These are phyloP conservation scores for Triops longicaudatus DNA, from an alignment of 1,140 invertebrate genomes.

Conservation along the genomic window DNA sequence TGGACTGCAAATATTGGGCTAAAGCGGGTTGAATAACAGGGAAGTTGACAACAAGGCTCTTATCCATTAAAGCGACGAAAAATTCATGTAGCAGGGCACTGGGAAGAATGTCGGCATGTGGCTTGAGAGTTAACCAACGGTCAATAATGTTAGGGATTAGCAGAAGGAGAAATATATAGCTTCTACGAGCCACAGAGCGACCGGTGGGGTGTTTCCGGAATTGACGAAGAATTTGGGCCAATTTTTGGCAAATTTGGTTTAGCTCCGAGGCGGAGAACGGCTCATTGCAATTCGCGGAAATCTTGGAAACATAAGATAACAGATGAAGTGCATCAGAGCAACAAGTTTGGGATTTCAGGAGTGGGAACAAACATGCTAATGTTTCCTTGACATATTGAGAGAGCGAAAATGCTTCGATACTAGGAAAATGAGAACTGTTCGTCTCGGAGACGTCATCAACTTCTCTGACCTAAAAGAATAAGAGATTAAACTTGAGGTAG, in stretches of 20 bases:
- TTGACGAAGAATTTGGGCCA: background rate
- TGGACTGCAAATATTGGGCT: background rate
- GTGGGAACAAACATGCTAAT: background rate
- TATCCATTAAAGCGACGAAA: background rate
- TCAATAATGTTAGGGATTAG: background rate
- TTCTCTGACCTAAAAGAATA: background rate
- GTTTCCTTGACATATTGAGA: background rate
- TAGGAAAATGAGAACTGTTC: background rate
- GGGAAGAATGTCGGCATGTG: background rate
- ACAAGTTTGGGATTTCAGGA: background rate
- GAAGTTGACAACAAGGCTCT: background rate
- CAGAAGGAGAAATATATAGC: background rate
- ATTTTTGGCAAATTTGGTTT: background rate
- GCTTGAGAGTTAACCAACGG: background rate
- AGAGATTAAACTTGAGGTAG: background rate
- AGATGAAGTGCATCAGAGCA: background rate
- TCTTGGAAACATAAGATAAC: background rate
- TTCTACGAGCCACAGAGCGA: background rate
- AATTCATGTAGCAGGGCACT: background rate
- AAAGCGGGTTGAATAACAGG: background rate
- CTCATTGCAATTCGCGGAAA: background rate
- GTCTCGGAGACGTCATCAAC: background rate
- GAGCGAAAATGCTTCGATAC: background rate
- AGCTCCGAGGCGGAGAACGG: background rate
- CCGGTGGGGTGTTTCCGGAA: background rate